Evolutionary conservation across 2,113 vertebrate genomes (phyloP).

Genomic region (Entomyzon cyanotis): DNA sequence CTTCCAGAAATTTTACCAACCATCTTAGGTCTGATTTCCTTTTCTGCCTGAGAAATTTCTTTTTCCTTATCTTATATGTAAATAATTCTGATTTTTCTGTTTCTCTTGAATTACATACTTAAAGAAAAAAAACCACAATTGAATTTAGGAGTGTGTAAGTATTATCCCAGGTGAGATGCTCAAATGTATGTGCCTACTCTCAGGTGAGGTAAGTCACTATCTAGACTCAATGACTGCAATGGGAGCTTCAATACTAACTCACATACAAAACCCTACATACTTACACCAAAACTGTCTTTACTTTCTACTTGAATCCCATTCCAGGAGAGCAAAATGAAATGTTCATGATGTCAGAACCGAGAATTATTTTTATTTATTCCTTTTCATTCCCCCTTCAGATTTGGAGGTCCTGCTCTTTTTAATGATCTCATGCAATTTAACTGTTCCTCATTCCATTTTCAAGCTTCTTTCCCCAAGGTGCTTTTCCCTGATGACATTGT

Average conservation of each 20-base stretch:
- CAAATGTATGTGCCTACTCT: neutral
- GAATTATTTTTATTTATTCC: neutral
- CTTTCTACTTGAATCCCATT: neutral
- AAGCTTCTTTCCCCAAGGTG: neutral
- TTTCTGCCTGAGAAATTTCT: neutral
- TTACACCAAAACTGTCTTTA: neutral
- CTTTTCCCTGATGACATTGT: neutral
- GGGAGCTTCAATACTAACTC: neutral
- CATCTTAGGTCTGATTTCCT: neutral
- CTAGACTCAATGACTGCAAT: neutral
- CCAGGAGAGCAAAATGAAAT: neutral
- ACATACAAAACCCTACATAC: fast-evolving
- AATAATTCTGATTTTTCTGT: neutral
- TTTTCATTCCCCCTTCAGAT: neutral
- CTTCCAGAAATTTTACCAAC: neutral
- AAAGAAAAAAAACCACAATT: neutral
- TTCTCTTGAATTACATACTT: neutral
- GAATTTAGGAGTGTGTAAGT: neutral
- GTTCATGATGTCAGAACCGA: neutral
- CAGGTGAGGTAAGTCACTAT: neutral
- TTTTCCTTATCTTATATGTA: neutral
- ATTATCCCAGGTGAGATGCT: neutral
- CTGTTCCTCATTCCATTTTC: neutral
- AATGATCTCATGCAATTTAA: neutral
- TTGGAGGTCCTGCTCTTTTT: neutral